Evolutionary conservation across 2,797 vertebrate species (phyloP), one percentile per base, ranked within the genome.

Genomic region (Oreonectes daqikongensis): DNA sequence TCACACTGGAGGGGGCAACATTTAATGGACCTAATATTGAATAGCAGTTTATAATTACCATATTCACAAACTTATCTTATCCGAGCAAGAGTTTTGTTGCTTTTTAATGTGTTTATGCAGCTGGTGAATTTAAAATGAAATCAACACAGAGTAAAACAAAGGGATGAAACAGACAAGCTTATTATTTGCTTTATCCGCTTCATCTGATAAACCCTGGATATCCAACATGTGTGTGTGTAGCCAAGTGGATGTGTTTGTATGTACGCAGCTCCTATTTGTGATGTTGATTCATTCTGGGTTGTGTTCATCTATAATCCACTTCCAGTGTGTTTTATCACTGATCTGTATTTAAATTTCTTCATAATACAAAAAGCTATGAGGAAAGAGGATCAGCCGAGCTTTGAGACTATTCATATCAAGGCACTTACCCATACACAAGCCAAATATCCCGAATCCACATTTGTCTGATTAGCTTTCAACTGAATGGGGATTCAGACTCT

Each of bases 11-110:
- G 14, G 20, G 46, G 30, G 14, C 14, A 26, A 22, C 46, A 53
- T 42, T 53, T 20, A 75, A 66, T 53, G 15, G 76, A 32, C 32
- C n/a, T 75, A 78, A 72, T 38, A 28, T 22, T 77, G 32, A 80
- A 71, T 44, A 38, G 44, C 14, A 11, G 2, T 40, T 42, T 22
- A 4, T 61, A 52, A 69, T 77, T 59, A 68, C 15, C 53, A 69
- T 50, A 69, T 69, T 69, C 6, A 28, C 20, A 24, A 67, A n/a
- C 22, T 68, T 50, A 67, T 28, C 46, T 40, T 38, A 76, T 75
- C 38, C 30, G n/a, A 75, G 2, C 10, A 48, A 55, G 18, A 44
- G 64, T 35, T 53, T 55, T 59, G 14, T 44, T 15, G 64, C 30
- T 11, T 61, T 22, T 17, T 4, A 63, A 69, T 48, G 42, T 24